Base-by-base conservation (phyloP, 2,888 invertebrate genomes). In the Caenorhabditis sp. region DNA sequence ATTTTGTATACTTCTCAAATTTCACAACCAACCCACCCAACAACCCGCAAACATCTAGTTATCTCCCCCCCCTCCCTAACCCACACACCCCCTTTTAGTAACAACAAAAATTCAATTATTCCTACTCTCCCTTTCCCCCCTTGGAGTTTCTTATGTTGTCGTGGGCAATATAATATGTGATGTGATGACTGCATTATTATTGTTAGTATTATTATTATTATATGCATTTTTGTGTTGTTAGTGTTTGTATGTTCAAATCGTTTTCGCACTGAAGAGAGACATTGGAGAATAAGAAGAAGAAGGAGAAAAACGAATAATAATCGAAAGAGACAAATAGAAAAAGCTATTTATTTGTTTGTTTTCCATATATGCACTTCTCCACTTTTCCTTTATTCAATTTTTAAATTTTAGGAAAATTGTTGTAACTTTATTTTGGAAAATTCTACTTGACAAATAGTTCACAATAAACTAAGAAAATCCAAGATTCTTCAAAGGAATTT, bases 261-360 rank as follows among this genome's bases (percentile, higher is more conserved):
- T 43, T 43, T 43, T 43, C 17, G 17, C 14, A 43, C 43, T 43
- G 17, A 17, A 17, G 3, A 43, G 43, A 17, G 43, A 43, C 31
- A 31, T 31, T 31, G 17, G 7, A 43, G 43, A 43, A 17, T 7
- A 14, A 17, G 17, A 14, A 43, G 43, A 43, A 31, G 31, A 31
- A 31, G 31, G 31, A 31, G 31, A 31, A 31, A 31, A 31, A 31
- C 31, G 43, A 43, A 43, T 43, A 43, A 43, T 43, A 43, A 43
- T 43, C 14, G 17, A 43, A 43, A 43, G 43, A 43, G 43, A 43
- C 43, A 43, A 43, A 43, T 43, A 43, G 43, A 43, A 59, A 59
- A 36, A 59, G 21, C 31, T 36, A 27, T 38, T 59, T 36, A 25
- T 61, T 53, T 53, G 53, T 53, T 53, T 53, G 25, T 53, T 53